Evolutionary conservation across 1,140 invertebrate genomes (phyloP).

Genomic region (Chrysoperla carnea): DNA sequence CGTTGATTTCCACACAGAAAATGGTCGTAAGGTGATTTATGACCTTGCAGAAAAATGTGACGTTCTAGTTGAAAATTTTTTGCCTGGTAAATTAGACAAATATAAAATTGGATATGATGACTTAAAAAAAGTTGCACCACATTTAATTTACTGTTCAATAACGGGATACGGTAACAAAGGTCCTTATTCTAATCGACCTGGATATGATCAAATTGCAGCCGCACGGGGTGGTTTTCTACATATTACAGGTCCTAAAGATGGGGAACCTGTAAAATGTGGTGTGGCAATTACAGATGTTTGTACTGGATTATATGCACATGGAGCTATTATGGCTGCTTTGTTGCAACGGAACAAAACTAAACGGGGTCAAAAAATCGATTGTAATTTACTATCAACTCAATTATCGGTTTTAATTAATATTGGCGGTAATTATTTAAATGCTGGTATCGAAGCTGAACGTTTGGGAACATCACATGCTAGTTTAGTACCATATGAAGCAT

Average conservation of each 20-base stretch:
- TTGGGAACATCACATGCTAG: slow-evolving; percentile 87
- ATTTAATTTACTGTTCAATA: slow-evolving; percentile 85
- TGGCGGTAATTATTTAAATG: slow-evolving; percentile 82
- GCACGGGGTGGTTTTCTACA: slow-evolving; percentile 80
- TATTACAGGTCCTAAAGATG: slow-evolving; percentile 70
- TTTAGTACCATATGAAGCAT: slow-evolving; percentile 87
- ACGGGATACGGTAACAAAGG: slow-evolving; percentile 81
- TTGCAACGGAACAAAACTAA: slow-evolving; percentile 60
- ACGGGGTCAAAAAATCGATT: slow-evolving; percentile 81
- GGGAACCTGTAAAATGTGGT: slow-evolving; percentile 79
- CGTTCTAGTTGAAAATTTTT: slow-evolving; percentile 86
- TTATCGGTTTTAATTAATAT: slow-evolving; percentile 77
- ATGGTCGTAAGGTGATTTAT: slow-evolving; percentile 56
- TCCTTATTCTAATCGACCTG: slow-evolving; percentile 68
- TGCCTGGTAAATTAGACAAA: slow-evolving; percentile 72
- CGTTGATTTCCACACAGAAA: slow-evolving; percentile 56
- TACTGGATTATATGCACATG: slow-evolving; percentile 86
- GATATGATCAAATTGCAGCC: slow-evolving; percentile 91
- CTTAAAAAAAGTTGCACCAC: slow-evolving; percentile 50
- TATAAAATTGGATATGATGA: slow-evolving; percentile 66
- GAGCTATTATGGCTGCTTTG: slow-evolving; percentile 86
- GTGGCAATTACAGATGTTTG: slow-evolving; percentile 86
- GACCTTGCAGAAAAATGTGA: slow-evolving; percentile 62
- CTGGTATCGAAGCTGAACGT: slow-evolving; percentile 50
- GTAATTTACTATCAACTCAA: slow-evolving; percentile 85